Evolutionary conservation across 2,113 vertebrate genomes (phyloP), one percentile per base, ranked within the genome.

Genomic region (Xenopus tropicalis): DNA sequence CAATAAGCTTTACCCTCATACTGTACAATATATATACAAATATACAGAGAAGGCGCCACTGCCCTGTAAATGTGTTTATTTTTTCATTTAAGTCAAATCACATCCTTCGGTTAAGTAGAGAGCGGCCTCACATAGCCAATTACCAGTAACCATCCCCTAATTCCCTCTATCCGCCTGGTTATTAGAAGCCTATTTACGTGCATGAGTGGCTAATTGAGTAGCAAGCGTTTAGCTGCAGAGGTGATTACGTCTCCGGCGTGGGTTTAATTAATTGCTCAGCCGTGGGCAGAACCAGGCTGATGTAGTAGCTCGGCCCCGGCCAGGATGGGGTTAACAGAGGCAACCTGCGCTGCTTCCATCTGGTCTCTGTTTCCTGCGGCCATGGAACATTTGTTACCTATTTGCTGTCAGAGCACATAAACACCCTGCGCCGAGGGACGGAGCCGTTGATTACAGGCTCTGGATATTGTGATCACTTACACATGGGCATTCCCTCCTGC

Each of bases 151-250:
- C 16, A n/a, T 10, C 1, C 0, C 14, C 1, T 29, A 9, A 17
- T 1, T 0, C 0, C 6, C 22, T 12, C 0, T 0, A n/a, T 0
- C 0, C 51, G 61, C 42, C 0, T 1, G 57, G 71, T 61, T 7
- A 19, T 0, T 1, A 1, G 10, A n/a, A 12, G 13, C 19, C n/a
- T 2, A 14, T 6, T 1, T 0, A 56, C 23, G 20, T 1, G 5
- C 19, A 0, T 43, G 11, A 0, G 0, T 11, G 61, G 70, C 14
- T 48, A 66, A 54, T 54, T 54, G 17, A 54, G 51, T 3, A 54
- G 13, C 17, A n/a, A 19, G 4, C 51, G 3, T n/a, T 54, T 54
- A 54, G 8, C 13, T 54, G 16, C 8, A 54, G 51, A 54, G 16
- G 51, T n/a, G 51, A 54, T 54, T 54, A 54, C 16, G 3, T 54